Base-by-base conservation (phyloP, 1,140 invertebrate species). In the Plectrocnemia conspersa region DNA sequence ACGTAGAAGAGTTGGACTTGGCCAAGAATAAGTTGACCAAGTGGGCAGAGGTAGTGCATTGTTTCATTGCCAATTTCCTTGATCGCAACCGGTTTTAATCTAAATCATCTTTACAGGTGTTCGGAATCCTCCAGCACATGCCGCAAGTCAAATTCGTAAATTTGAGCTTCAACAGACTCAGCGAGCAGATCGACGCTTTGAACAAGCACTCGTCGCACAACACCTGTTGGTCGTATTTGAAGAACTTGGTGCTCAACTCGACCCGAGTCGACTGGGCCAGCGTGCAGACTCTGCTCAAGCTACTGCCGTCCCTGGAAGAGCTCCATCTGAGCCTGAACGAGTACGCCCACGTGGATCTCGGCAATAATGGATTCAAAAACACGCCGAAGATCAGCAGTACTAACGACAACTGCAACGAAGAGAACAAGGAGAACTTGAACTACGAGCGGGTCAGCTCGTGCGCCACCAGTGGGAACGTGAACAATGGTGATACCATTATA, bases 311-410 rank as follows among this genome's bases (percentile, higher is more conserved):
- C 66, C 72, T 96, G 11, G 86, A 91, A 76, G 93, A 97, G 72
- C 75, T 97, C 21, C 92, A 96, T 70, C 70, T 96, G 54, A 93
- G 91, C 60, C 76, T 94, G 10, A 92, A 92, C 68, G 85, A 91
- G 62, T 94, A 91, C 68, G 79, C 77, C 11, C 79, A 81, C 53
- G 84, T 95, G 1, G 78, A 85, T n/a, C 56, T 76, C 3, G 67
- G 64, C 33, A 42, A 42, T 15, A 21, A 23, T 22, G 23, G 23
- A 36, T 19, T 24, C 1, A 5, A 15, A 16, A 9, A 68, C 33
- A 65, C 64, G 40, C 71, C 68, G 35, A 67, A 66, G 64, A 64
- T 9, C 68, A 64, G 71, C 9, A 70, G 69, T 54, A 54, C 64
- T 13, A 54, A 84, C 63, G 82, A 88, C 38, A 87, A 83, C 64